phyloP scores from a whole-genome alignment of 2,113 vertebrate species.

The Circaetus gallicus region DNA sequence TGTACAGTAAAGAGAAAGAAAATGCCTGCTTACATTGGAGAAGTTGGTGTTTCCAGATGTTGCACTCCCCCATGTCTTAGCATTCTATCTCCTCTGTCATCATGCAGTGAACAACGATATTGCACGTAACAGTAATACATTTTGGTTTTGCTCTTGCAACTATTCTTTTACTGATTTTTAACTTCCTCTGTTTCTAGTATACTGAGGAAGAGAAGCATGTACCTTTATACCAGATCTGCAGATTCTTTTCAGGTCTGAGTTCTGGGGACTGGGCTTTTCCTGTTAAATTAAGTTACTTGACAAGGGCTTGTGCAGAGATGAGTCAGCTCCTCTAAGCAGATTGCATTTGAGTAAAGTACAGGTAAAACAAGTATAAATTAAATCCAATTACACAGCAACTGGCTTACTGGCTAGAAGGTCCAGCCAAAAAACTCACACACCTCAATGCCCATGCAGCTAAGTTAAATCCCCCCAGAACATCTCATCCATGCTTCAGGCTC shows the following conservation, averaged over 20 bases:
- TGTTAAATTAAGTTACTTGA: neutral
- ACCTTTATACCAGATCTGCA: neutral
- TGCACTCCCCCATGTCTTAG: neutral
- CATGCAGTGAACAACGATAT: neutral
- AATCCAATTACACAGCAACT: neutral
- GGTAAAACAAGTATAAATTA: neutral
- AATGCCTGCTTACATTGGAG: fast-evolving
- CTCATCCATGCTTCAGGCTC: neutral
- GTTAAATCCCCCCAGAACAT: neutral
- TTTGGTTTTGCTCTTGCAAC: neutral
- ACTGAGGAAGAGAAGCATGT: neutral
- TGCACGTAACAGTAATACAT: neutral
- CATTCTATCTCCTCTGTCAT: neutral
- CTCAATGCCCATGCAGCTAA: neutral
- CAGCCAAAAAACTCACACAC: neutral
- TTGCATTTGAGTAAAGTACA: neutral
- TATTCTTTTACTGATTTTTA: neutral
- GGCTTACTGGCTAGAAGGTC: neutral
- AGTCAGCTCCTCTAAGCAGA: neutral
- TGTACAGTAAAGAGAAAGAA: neutral
- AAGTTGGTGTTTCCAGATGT: neutral
- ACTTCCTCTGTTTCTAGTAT: neutral
- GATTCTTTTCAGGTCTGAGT: neutral
- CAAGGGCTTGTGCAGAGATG: neutral
- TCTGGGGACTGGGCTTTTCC: neutral